These are phyloP conservation scores for Orchesellides sinensis DNA, from an alignment of 2,888 invertebrate species.

Conservation along the genomic window DNA sequence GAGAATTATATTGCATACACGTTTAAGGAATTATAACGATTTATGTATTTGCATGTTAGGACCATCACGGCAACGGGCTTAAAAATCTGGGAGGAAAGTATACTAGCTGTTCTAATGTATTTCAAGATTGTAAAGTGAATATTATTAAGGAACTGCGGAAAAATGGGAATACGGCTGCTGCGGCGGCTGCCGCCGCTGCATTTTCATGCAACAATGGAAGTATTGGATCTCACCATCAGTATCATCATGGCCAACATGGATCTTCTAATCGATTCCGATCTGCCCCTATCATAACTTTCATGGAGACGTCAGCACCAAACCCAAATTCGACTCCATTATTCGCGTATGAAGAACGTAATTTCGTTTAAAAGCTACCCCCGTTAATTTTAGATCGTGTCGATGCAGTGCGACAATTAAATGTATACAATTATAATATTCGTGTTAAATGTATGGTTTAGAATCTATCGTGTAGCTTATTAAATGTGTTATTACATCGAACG, in stretches of 20 bases:
- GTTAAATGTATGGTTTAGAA: too few relatives aligned
- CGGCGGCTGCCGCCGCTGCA: slow-evolving; percentile 43
- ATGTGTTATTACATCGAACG: too few relatives aligned
- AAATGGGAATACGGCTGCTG: slow-evolving; percentile 61
- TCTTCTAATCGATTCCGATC: slow-evolving; percentile 78
- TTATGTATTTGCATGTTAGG: too few relatives aligned
- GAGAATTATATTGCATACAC: too few relatives aligned
- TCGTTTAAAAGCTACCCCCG: slow-evolving; percentile 64
- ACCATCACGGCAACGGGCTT: slow-evolving; percentile 44
- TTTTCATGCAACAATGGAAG: slow-evolving; percentile 43
- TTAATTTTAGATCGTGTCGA: not conserved
- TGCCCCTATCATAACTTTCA: slow-evolving; percentile 82
- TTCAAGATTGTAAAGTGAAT: slow-evolving; percentile 73
- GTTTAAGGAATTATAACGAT: too few relatives aligned
- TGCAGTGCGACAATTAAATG: too few relatives aligned
- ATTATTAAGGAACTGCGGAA: slow-evolving; percentile 73
- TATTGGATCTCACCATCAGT: slow-evolving; percentile 29
- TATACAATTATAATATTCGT: too few relatives aligned
- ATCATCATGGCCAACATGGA: slow-evolving; percentile 24
- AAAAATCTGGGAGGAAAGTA: slow-evolving; percentile 62
- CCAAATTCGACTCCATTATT: slow-evolving; percentile 38
- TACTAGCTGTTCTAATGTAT: slow-evolving; percentile 73
- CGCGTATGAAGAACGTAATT: slow-evolving; percentile 59
- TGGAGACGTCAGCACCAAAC: slow-evolving; percentile 75
- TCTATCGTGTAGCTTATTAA: too few relatives aligned